These are phyloP conservation scores for Cheilosia soror DNA, from an alignment of 2,888 invertebrate species.

Conservation along the genomic window DNA sequence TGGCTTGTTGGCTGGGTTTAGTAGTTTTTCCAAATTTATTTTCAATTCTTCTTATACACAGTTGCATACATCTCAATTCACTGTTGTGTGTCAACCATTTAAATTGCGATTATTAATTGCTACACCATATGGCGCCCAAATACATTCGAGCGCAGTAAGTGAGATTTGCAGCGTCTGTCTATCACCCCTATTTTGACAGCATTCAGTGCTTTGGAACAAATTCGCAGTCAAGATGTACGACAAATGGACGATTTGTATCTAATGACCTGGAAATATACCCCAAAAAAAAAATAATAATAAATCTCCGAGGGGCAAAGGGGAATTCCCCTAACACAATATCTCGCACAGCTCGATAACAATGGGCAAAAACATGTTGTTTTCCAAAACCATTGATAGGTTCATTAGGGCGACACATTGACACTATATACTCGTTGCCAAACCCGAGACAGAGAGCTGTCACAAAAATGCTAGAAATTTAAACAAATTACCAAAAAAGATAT, in stretches of 20 bases:
- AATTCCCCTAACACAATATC: not conserved
- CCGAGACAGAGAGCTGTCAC: constrained; percentile 7
- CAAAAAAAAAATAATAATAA: constrained; percentile 33
- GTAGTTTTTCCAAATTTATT: constrained; percentile 70
- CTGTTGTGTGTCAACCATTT: constrained; percentile 59
- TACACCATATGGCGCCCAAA: constrained; percentile 69
- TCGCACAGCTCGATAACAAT: constrained; percentile 14
- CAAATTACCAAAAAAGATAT: constrained; percentile 46
- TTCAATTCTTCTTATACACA: constrained; percentile 54
- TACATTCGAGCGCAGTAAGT: constrained; percentile 8
- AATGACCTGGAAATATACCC: constrained; percentile 65
- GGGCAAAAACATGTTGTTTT: constrained; percentile 59
- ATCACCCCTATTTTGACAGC: constrained; percentile 66
- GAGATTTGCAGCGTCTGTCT: constrained; percentile 47
- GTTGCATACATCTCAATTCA: constrained; percentile 57
- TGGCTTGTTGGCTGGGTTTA: constrained; percentile 66
- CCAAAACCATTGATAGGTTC: constrained; percentile 67
- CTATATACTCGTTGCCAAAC: too few species aligned
- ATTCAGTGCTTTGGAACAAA: constrained; percentile 45
- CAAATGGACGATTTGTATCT: constrained; percentile 72
- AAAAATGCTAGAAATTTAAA: constrained; percentile 36
- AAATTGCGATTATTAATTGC: constrained; percentile 75
- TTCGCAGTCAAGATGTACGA: constrained; percentile 59
- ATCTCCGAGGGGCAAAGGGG: constrained; percentile 40
- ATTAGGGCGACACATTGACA: constrained; percentile 61